Base-by-base conservation (phyloP, 2,113 vertebrate genomes). In the Anhinga anhinga region DNA sequence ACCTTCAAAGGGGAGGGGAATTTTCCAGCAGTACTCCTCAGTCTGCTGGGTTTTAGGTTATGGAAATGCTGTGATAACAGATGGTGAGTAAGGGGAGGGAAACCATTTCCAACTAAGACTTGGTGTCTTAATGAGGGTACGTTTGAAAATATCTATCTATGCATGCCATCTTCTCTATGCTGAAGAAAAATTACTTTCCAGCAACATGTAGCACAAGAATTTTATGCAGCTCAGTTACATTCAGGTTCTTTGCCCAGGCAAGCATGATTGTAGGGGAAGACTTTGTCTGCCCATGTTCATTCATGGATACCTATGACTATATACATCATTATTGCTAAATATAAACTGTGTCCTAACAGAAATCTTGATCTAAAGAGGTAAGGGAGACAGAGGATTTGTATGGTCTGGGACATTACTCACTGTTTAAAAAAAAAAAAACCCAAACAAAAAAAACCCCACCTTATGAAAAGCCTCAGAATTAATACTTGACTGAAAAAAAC, bases 261-360 rank as follows among this genome's bases (percentile, higher is more conserved):
- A 95, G 91, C 55, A 95, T 40, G 93, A 95, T 73, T 81, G 71
- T 87, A 36, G 42, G 38, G 52, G 66, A 94, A 95, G 93, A 61
- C 13, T 70, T 86, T 91, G 91, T 42, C 71, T 95, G 65, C 42
- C 81, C 42, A 8, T 91, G 85, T 91, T 97, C 88, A 87, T 95
- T 95, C 81, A 90, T 82, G 58, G 93, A 86, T 86, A 80, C 79
- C 50, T 94, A 67, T 93, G 90, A 94, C 74, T 95, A 36, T 56
- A 58, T 14, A 40, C 66, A 70, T 77, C 11, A 14, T 91, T 95
- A 79, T 66, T 91, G 50, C 84, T 95, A 96, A 96, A 95, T 94
- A 95, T 93, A 94, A 95, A 86, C 82, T 88, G 53, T 91, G 91
- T 96, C 94, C 93, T 92, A 97, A 97, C 76, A 94, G 95, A 90